Percentiles rank a stretch among this genome's conserved stretches.
These are phyloP conservation scores for Cricetomys ansorgei DNA, from an alignment of 2,113 vertebrate genomes.

Conservation along the genomic window DNA sequence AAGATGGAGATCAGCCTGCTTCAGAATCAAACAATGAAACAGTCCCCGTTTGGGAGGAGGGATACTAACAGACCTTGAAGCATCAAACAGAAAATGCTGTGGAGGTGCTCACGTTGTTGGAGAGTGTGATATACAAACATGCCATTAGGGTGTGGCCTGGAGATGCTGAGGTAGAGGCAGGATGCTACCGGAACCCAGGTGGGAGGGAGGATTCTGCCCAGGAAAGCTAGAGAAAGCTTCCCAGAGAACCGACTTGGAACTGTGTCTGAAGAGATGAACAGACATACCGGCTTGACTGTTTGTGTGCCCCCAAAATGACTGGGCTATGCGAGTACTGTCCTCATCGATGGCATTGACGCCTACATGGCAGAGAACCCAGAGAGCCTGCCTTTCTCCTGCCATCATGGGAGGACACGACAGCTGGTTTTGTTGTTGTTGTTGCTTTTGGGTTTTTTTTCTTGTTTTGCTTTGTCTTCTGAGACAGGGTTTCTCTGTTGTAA, in stretches of 20 bases:
- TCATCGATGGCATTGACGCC: background rate
- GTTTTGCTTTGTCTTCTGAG: too few relatives aligned
- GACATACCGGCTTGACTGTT: too few relatives aligned
- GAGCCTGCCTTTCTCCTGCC: background rate
- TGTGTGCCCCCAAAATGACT: background rate
- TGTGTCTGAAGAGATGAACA: background rate
- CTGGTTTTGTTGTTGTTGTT: too few relatives aligned
- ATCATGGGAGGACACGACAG: background rate
- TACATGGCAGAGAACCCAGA: background rate
- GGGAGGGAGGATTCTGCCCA: background rate
- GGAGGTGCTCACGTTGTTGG: background rate
- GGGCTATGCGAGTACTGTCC: too few relatives aligned
- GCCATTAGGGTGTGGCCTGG: background rate
- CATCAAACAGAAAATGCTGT: background rate
- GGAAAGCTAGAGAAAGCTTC: background rate
- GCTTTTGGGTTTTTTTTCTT: too few relatives aligned
- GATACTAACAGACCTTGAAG: background rate
- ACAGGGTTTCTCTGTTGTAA: too few relatives aligned
- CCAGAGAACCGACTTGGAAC: background rate
- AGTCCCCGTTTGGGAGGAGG: background rate
- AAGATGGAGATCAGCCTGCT: background rate
- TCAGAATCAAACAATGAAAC: constrained; percentile 14
- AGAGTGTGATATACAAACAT: background rate
- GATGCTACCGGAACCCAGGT: background rate
- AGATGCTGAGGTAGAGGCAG: accelerated